Evolutionary conservation across 37 sponge, comb jelly and placozoan species (phyloP).

Genomic region (Theonella swinhoei): DNA sequence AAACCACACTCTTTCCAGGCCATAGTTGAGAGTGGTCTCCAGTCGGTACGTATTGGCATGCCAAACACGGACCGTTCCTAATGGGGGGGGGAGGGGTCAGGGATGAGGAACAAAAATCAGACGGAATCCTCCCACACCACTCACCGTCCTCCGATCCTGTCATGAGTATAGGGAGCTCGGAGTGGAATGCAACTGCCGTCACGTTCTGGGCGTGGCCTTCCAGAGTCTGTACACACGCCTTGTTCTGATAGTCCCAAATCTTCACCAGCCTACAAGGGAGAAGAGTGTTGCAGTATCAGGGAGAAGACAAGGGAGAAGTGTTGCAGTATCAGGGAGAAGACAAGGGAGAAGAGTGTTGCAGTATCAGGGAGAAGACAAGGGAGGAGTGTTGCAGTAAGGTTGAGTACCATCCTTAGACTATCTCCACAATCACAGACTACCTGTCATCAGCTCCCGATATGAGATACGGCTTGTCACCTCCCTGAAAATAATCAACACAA

Average conservation of each 20-base stretch:
- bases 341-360: background rate
- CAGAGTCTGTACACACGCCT: constrained; percentile 96
- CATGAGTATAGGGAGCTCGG: constrained; percentile 93
- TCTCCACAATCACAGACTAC: too few species aligned
- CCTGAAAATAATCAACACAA: constrained; percentile 95
- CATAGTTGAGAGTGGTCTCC: constrained; percentile 97
- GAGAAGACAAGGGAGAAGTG: too few species aligned
- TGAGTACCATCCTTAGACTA: too few species aligned
- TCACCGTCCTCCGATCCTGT: constrained; percentile 94
- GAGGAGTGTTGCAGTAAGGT: too few species aligned
- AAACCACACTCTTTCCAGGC: constrained; percentile 97
- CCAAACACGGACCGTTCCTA: constrained; percentile 90
- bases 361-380: too few species aligned
- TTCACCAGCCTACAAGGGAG: constrained; percentile 72
- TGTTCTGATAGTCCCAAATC: constrained; percentile 98
- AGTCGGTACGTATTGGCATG: constrained; percentile 95
- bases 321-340: background rate
- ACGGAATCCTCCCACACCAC: background rate
- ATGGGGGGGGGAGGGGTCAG: background rate
- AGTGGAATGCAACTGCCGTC: constrained; percentile 90
- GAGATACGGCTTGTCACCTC: constrained; percentile 98
- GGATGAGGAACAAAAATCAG: background rate
- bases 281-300: too few species aligned
- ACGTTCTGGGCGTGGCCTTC: constrained; percentile 98
- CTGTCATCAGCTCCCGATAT: constrained; percentile 98